Conservation (phyloP, 2,888 invertebrate genomes). For the Lasioglossum oenotherae region DNA sequence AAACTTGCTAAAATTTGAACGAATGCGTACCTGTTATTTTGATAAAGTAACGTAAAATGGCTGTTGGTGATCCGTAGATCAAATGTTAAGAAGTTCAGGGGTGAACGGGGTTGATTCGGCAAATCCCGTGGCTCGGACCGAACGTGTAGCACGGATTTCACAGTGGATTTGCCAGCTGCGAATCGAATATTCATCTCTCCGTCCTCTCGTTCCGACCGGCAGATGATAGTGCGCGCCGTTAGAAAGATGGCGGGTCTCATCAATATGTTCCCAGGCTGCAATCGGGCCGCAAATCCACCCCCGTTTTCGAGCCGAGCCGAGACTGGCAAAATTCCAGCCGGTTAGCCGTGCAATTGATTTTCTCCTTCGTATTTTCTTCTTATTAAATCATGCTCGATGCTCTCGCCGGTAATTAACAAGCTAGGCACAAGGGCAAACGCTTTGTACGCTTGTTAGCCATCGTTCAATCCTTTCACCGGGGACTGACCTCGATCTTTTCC, state of each 20-base stretch:
- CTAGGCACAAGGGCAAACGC: neutral
- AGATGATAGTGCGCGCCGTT: conserved; percentile 11
- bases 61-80: neutral
- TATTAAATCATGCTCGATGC: conserved; percentile 1
- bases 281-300: conserved; percentile 16
- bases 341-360: conserved; percentile 6
- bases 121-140: conserved; percentile 43
- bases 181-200: conserved; percentile 57
- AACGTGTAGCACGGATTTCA: conserved; percentile 43
- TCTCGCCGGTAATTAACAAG: conserved; percentile 10
- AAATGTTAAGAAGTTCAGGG: neutral
- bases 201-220: neutral
- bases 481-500: neutral
- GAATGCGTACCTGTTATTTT: neutral
- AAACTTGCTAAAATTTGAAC: neutral
- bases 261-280: conserved; percentile 24
- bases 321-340: conserved; percentile 12
- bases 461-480: neutral
- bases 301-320: neutral
- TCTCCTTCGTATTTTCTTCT: conserved; percentile 13
- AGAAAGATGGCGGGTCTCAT: conserved; percentile 6
- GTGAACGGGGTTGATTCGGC: neutral
- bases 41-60: neutral
- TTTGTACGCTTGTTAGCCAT: neutral
- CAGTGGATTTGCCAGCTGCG: conserved; percentile 43